Evolutionary conservation across 2,797 vertebrate genomes (phyloP), one percentile per base, ranked within the genome.

Genomic region (Eulemur coronatus): DNA sequence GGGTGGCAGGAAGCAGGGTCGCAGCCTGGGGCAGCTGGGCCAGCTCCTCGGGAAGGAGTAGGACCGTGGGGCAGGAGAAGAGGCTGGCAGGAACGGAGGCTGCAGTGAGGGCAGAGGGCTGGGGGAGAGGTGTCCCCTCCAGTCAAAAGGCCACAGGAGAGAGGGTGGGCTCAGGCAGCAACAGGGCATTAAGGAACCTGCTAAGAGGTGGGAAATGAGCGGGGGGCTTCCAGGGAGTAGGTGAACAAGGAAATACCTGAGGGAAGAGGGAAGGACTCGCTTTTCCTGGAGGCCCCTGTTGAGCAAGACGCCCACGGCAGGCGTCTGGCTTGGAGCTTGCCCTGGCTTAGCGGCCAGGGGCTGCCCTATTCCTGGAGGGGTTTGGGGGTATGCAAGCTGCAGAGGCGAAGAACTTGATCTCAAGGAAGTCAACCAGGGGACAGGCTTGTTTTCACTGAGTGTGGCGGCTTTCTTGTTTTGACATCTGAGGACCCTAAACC

Each of bases 101-200:
- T 10, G 0, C 7, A 9, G 4, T 11, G 35, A 4, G 2, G n/a
- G 7, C 46, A 4, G 30, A 1, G 1, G 0, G 3, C 17, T 13
- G 22, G 48, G 35, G 20, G 4, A 28, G 22, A 6, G 10, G 17
- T 1, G 1, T 61, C 43, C 2, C 26, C 73, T 65, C 22, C 15
- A 5, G 13, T 5, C 15, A 18, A 8, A 5, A 2, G 7, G 30
- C 41, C 22, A 0, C 2, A 0, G 13, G 15, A 30, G 50, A 13
- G 2, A 33, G 50, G 50, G 24, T n/a, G 52, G 43, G 35, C 55
- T n/a, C 2, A 2, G 52, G 22, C 35, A 85, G 63, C 59, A 52
- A 9, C 5, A 1, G 18, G 69, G 35, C 28, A 0, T 33, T 5
- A 35, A 14, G 35, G 28, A 22, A 26, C 0, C 4, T 14, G 13